A percentile compares a stretch with the other conserved stretches of the same genome.
Conservation (phyloP, 1,140 invertebrate genomes). For the Calosoma granatense region DNA sequence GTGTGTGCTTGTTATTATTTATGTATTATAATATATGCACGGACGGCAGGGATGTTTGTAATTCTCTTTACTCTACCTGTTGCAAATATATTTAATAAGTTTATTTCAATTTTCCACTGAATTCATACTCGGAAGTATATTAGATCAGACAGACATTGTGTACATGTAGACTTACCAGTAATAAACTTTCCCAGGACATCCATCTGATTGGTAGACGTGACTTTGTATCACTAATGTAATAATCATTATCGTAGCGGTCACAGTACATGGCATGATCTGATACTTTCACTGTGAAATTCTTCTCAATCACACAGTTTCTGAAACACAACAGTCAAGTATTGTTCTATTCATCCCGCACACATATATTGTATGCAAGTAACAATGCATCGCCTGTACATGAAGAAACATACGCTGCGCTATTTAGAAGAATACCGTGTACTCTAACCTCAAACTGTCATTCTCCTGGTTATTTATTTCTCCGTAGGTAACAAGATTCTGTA, state of each 20-base stretch:
- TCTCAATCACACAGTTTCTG: conserved; percentile 79
- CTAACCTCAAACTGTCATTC: too few species aligned
- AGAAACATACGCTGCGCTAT: too few species aligned
- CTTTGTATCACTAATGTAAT: conserved; percentile 73
- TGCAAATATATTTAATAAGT: background rate
- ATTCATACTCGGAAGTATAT: too few species aligned
- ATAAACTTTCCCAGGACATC: conserved; percentile 76
- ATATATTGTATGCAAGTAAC: too few species aligned
- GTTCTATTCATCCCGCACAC: too few species aligned
- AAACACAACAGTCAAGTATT: too few species aligned
- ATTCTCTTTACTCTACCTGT: too few species aligned
- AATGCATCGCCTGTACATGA: too few species aligned
- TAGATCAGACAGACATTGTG: too few species aligned
- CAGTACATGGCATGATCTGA: conserved; percentile 85
- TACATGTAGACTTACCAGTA: conserved; percentile 62
- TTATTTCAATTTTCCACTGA: background rate
- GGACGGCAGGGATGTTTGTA: background rate
- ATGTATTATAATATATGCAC: background rate
- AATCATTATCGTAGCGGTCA: conserved; percentile 69
- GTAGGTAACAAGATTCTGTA: too few species aligned
- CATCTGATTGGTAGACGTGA: conserved; percentile 66
- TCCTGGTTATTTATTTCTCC: too few species aligned
- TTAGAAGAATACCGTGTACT: too few species aligned
- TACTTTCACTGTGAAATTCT: conserved; percentile 68
- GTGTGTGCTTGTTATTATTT: background rate